Percentiles rank a stretch among this genome's conserved stretches.
Conservation (phyloP, 2,888 invertebrate genomes). For the Diplazon laetatorius region DNA sequence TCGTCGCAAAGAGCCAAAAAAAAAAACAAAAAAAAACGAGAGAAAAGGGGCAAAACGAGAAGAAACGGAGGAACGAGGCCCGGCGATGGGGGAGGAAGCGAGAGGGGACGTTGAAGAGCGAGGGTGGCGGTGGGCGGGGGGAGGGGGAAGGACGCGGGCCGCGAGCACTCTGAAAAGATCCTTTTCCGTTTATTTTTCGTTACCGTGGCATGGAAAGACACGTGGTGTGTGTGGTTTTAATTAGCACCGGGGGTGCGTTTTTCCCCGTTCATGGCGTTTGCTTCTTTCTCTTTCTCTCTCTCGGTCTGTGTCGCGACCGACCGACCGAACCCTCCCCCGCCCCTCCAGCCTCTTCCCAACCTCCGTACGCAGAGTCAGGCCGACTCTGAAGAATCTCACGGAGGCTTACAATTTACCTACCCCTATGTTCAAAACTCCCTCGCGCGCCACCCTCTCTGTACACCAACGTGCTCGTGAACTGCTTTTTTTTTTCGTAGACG, state of each 20-base stretch:
- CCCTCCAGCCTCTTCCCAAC: conserved; percentile 26
- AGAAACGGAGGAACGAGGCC: conserved; percentile 40
- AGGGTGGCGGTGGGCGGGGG: conserved; percentile 35
- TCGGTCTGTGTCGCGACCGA: not conserved
- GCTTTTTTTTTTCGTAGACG: conserved; percentile 28
- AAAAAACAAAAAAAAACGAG: conserved; percentile 25
- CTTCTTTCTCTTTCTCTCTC: conserved; percentile 11
- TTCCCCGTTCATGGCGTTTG: conserved; percentile 32
- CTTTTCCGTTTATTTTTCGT: conserved; percentile 77
- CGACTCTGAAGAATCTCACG: conserved; percentile 71
- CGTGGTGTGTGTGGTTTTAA: conserved; percentile 77
- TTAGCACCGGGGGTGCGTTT: conserved; percentile 75
- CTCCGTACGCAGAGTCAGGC: conserved; percentile 38
- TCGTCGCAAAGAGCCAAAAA: not conserved
- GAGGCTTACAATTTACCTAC: conserved; percentile 72
- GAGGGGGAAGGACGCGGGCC: conserved; percentile 58
- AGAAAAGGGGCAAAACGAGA: conserved; percentile 32
- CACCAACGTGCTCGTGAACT: conserved; percentile 13
- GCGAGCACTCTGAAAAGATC: conserved; percentile 76
- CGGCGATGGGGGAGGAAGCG: conserved; percentile 40
- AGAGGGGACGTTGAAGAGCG: conserved; percentile 30
- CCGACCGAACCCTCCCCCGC: conserved; percentile 38
- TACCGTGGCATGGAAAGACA: conserved; percentile 77
- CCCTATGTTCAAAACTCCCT: conserved; percentile 27
- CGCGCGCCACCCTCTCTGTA: conserved; percentile 40